Evolutionary conservation across 1,140 invertebrate species (phyloP).

Genomic region (Brachionus manjavacas): DNA sequence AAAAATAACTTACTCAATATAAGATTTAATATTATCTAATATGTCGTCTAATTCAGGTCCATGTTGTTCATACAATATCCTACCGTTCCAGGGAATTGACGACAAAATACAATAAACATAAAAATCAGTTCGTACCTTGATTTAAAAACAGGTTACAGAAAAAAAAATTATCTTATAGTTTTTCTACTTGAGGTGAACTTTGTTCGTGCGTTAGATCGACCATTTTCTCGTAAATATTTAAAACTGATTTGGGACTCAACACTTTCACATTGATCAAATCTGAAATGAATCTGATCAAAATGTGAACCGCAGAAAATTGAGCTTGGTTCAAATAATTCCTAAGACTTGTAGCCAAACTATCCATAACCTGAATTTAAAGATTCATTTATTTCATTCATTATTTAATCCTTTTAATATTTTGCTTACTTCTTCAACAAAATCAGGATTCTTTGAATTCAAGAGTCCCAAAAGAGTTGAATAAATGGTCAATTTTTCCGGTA

Average conservation of each 20-base stretch:
- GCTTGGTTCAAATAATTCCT: slow-evolving; percentile 30
- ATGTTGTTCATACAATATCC: slow-evolving; percentile 93
- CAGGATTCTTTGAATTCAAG: slow-evolving; percentile 29
- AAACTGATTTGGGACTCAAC: slow-evolving; percentile 79
- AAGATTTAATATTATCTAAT: slow-evolving; percentile 84
- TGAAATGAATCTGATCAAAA: slow-evolving; percentile 75
- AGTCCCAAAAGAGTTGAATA: slow-evolving; percentile 41
- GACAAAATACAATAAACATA: slow-evolving; percentile 91
- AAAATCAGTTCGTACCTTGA: slow-evolving; percentile 79
- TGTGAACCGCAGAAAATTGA: slow-evolving; percentile 31
- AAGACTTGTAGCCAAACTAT: slow-evolving; percentile 26
- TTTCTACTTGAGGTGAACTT: slow-evolving; percentile 70
- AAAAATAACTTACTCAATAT: slow-evolving; percentile 60
- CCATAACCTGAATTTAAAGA: no score
- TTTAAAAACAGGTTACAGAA: not conserved
- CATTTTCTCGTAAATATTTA: slow-evolving; percentile 86
- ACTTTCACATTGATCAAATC: slow-evolving; percentile 96
- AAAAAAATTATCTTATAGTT: not conserved
- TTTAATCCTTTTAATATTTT: no score
- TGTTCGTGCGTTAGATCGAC: slow-evolving; percentile 90
- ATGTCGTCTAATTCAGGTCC: slow-evolving; percentile 85
- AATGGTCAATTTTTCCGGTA: slow-evolving; percentile 22
- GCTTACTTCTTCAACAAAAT: slow-evolving; percentile 35
- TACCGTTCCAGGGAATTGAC: slow-evolving; percentile 84
- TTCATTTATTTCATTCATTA: no score